Evolutionary conservation across 1,140 invertebrate genomes (phyloP).

Genomic region (Orussus abietinus): DNA sequence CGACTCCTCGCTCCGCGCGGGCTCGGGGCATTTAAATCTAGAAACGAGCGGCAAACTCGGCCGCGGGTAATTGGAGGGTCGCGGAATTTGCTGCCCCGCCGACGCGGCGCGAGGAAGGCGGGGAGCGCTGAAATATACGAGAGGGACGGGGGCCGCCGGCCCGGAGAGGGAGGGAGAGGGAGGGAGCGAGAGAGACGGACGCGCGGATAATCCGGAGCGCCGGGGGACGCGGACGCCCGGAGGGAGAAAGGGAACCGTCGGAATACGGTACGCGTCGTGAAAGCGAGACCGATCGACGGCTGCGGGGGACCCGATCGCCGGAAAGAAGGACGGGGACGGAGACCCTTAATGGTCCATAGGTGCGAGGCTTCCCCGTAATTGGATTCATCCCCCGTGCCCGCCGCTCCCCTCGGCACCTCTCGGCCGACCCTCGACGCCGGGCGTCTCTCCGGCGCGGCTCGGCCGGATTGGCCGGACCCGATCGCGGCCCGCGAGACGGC

Average conservation of each 20-base stretch:
- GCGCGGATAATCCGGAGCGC: no score
- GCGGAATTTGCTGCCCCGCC: conserved; percentile 36
- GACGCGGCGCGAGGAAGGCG: conserved; percentile 15
- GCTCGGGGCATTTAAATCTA: conserved; percentile 33
- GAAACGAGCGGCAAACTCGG: conserved; percentile 36
- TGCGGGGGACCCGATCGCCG: conserved; percentile 3
- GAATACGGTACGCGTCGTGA: background rate
- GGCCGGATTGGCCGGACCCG: no score
- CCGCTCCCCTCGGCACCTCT: conserved; percentile 32
- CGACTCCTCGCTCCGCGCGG: conserved; percentile 13
- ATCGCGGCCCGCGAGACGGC: no score
- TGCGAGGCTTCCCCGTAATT: conserved; percentile 46
- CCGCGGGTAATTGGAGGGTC: conserved; percentile 43
- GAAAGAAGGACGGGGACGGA: conserved; percentile 21
- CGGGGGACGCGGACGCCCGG: no score
- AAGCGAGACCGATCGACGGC: background rate
- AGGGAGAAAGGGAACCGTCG: no score
- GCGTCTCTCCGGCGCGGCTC: conserved; percentile 3
- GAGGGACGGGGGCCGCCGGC: conserved; percentile 13
- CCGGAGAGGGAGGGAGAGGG: conserved; percentile 7
- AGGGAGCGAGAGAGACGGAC: conserved; percentile 1
- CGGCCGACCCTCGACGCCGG: conserved; percentile 13
- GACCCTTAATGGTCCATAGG: conserved; percentile 41
- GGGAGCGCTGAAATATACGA: conserved; percentile 11
- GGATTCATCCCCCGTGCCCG: conserved; percentile 43